Conservation (phyloP, 2,113 vertebrate genomes). For the Urocynchramus pylzowi region DNA sequence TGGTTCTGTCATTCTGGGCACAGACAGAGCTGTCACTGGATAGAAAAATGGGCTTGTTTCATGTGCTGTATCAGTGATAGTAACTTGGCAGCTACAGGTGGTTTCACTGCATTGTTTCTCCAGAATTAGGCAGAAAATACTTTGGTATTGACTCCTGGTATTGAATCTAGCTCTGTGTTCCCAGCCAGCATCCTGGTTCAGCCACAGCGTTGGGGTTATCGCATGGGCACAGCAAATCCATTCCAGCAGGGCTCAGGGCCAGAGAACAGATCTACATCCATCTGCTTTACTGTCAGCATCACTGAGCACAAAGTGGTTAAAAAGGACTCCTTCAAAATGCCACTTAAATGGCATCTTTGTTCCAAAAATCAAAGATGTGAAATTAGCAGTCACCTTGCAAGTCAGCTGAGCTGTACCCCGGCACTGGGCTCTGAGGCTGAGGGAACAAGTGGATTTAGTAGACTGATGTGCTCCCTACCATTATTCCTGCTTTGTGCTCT, state of each 20-base stretch:
- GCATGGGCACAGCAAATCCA: background rate
- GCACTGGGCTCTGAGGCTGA: background rate
- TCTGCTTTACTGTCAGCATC: background rate
- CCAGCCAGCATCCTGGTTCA: background rate
- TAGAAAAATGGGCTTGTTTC: background rate
- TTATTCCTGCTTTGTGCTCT: background rate
- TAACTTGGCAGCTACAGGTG: background rate
- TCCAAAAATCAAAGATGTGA: background rate
- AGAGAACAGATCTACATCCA: background rate
- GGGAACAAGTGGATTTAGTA: background rate
- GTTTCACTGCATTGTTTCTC: background rate
- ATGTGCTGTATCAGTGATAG: background rate
- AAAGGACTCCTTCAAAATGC: background rate
- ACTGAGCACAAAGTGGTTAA: background rate
- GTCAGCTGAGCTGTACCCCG: rapidly evolving
- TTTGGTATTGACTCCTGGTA: background rate
- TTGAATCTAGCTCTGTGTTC: background rate
- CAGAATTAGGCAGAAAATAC: background rate
- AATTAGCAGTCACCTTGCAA: background rate
- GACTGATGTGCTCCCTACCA: background rate
- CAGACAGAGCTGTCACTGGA: background rate
- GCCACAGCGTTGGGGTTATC: background rate
- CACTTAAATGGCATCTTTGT: background rate
- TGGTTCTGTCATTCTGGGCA: background rate
- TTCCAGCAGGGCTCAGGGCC: background rate